Conservation (phyloP, 2,888 invertebrate genomes). For the Andrena bicolor region DNA sequence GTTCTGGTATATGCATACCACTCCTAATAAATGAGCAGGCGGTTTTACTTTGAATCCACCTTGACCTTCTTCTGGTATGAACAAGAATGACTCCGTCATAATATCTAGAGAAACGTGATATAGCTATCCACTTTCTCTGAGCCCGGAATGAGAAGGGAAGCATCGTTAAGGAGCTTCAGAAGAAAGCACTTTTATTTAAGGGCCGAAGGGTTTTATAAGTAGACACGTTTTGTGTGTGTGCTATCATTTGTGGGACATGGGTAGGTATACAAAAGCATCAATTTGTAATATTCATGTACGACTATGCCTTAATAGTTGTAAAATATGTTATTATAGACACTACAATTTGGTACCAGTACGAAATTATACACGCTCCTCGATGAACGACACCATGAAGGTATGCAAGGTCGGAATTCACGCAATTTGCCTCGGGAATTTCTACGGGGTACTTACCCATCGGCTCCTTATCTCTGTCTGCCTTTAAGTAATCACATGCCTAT, state of each 20-base stretch:
- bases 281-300: too few relatives aligned
- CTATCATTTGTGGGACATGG: background rate
- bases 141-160: background rate
- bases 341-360: background rate
- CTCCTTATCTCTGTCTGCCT: constrained; percentile 43
- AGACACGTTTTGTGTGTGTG: background rate
- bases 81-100: constrained; percentile 13
- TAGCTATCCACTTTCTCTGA: background rate
- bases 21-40: background rate
- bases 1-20: background rate
- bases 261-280: too few relatives aligned
- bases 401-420: constrained; percentile 57
- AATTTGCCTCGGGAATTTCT: constrained; percentile 50
- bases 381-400: constrained; percentile 28
- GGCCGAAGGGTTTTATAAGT: background rate
- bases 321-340: background rate
- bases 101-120: constrained; percentile 22
- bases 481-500: constrained; percentile 61
- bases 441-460: constrained; percentile 30
- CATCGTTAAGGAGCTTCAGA: constrained; percentile 3
- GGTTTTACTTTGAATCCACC: constrained; percentile 16
- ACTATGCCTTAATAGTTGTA: too few relatives aligned
- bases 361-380: background rate
- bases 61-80: constrained; percentile 20
- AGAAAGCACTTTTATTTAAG: background rate